Conservation (phyloP, 2,113 vertebrate species). For the Otis tarda region DNA sequence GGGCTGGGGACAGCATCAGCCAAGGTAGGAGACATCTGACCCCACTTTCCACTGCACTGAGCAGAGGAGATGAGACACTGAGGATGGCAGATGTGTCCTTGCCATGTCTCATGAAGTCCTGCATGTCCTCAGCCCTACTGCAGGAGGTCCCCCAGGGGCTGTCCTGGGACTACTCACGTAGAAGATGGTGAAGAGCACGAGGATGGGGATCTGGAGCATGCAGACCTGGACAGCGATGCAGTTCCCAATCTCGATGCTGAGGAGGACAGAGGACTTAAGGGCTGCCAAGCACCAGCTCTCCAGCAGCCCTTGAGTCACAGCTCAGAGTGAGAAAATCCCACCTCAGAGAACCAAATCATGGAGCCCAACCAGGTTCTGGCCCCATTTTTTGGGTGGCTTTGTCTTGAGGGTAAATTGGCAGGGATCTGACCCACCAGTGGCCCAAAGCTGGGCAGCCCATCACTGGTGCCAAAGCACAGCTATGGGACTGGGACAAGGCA, state of each 20-base stretch:
- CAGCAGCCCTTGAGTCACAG: neutral
- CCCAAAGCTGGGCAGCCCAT: neutral
- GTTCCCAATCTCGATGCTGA: slow-evolving; percentile 88
- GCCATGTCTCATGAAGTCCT: rapidly evolving
- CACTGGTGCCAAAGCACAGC: rapidly evolving
- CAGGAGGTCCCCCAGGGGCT: neutral
- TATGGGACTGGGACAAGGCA: neutral
- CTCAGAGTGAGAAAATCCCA: neutral
- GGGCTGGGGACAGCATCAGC: neutral
- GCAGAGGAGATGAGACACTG: neutral
- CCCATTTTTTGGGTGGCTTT: neutral
- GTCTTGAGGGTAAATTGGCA: neutral
- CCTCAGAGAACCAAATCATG: rapidly evolving
- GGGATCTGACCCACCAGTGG: neutral
- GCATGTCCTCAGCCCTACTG: rapidly evolving
- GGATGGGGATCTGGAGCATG: slow-evolving; percentile 90
- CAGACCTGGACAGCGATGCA: slow-evolving; percentile 91
- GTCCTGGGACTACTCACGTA: slow-evolving; percentile 77
- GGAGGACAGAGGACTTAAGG: neutral
- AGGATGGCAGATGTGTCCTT: rapidly evolving
- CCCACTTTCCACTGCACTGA: neutral
- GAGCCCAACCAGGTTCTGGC: neutral
- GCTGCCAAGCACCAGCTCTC: neutral
- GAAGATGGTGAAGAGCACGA: slow-evolving; percentile 88
- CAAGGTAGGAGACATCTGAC: neutral